Evolutionary conservation across 2,113 vertebrate species (phyloP).

Genomic region (Capreolus pygargus): DNA sequence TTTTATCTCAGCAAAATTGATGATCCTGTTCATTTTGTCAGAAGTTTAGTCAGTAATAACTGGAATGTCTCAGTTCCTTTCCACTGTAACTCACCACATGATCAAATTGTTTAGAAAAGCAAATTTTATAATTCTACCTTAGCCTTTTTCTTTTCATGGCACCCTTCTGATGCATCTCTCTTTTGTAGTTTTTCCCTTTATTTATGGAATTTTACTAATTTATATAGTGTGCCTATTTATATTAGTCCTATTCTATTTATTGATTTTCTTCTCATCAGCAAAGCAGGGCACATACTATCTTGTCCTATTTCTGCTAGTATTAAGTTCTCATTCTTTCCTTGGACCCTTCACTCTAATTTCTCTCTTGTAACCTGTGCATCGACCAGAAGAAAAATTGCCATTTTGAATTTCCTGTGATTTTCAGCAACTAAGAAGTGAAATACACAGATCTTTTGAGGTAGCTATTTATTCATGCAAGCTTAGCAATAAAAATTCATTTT

Average conservation of each 20-base stretch:
- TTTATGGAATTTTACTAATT: not conserved
- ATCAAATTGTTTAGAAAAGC: not conserved
- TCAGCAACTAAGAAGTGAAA: not conserved
- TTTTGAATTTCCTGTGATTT: not conserved
- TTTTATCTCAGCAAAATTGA: not conserved
- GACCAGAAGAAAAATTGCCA: not conserved
- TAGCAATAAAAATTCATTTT: conserved; percentile 9
- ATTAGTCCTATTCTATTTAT: not conserved
- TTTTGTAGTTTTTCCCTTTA: not conserved
- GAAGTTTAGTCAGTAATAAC: not conserved
- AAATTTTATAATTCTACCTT: not conserved
- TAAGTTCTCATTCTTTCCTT: not conserved
- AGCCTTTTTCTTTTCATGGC: not conserved
- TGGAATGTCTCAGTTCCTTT: not conserved
- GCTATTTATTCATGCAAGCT: not conserved
- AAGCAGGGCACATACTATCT: not conserved
- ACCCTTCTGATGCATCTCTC: not conserved
- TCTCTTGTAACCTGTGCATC: not conserved
- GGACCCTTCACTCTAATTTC: not conserved
- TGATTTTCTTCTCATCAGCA: not conserved
- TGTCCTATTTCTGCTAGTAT: not conserved
- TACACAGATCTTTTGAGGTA: not conserved
- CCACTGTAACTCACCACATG: not conserved
- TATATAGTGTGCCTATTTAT: not conserved
- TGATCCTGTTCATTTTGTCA: not conserved